Evolutionary conservation across 2,797 vertebrate species (phyloP).

Genomic region (Setipinna tenuifilis): DNA sequence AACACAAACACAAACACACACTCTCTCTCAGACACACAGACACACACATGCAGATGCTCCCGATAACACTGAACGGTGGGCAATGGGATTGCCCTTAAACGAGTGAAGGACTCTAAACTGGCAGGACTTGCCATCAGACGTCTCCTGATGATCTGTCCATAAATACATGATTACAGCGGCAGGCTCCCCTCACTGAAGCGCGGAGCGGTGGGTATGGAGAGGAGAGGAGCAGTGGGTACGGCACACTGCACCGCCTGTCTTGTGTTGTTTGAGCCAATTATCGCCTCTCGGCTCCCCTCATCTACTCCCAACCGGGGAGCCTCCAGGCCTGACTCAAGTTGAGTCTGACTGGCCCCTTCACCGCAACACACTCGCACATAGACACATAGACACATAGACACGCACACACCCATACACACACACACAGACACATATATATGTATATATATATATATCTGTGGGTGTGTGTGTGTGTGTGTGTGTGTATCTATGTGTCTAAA

Average conservation of each 20-base stretch:
- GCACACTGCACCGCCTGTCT: background rate
- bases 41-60: background rate
- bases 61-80: background rate
- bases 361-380: background rate
- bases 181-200: background rate
- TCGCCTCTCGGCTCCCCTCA: background rate
- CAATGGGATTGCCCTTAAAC: conserved; percentile 18
- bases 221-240: too few relatives aligned
- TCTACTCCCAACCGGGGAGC: background rate
- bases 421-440: background rate
- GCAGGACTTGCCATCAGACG: background rate
- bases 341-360: background rate
- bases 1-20: background rate
- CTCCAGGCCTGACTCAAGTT: background rate
- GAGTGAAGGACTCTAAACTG: conserved; percentile 17
- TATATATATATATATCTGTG: too few relatives aligned
- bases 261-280: conserved; percentile 22
- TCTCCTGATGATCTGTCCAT: background rate
- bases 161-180: conserved; percentile 14
- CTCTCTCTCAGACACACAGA: background rate
- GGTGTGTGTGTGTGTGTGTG: too few relatives aligned
- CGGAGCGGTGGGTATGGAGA: background rate
- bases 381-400: background rate
- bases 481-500: too few relatives aligned
- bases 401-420: background rate